Conservation (phyloP, 2,113 vertebrate genomes). For the Pica pica region DNA sequence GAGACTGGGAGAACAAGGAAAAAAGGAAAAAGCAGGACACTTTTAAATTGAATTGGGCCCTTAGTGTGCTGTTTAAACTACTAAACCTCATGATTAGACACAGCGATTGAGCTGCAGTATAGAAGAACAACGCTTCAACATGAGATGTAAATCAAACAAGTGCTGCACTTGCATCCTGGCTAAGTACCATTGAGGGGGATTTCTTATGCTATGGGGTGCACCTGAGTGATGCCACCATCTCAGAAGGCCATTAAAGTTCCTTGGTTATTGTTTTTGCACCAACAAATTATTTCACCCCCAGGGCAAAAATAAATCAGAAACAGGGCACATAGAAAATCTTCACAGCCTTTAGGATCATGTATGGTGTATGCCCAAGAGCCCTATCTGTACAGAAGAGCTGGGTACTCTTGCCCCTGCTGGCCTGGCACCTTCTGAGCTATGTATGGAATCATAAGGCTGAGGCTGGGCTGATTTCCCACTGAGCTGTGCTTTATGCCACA, state of each 20-base stretch:
- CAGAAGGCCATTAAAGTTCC: not conserved
- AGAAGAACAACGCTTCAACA: not conserved
- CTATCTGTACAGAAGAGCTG: not conserved
- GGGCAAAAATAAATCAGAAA: not conserved
- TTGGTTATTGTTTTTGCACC: not conserved
- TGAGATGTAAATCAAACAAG: slow-evolving; percentile 5
- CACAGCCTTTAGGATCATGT: not conserved
- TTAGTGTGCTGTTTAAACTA: slow-evolving; percentile 30
- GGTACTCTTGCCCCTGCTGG: not conserved
- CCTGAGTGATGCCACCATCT: not conserved
- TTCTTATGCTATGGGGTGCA: not conserved
- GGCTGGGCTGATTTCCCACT: not conserved
- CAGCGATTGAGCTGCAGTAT: not conserved
- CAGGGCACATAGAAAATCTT: not conserved
- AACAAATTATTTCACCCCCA: not conserved
- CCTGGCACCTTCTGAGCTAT: not conserved
- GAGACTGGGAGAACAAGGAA: not conserved
- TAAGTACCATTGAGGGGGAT: not conserved
- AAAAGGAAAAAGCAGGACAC: not conserved
- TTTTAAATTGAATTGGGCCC: slow-evolving; percentile 55
- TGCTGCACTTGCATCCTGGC: not conserved
- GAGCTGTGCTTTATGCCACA: not conserved
- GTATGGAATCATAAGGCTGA: not conserved
- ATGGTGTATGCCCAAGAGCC: rapidly evolving
- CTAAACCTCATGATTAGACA: slow-evolving; percentile 38